phyloP scores from a whole-genome alignment of 2,113 vertebrate species.

The Tachysurus fulvidraco region DNA sequence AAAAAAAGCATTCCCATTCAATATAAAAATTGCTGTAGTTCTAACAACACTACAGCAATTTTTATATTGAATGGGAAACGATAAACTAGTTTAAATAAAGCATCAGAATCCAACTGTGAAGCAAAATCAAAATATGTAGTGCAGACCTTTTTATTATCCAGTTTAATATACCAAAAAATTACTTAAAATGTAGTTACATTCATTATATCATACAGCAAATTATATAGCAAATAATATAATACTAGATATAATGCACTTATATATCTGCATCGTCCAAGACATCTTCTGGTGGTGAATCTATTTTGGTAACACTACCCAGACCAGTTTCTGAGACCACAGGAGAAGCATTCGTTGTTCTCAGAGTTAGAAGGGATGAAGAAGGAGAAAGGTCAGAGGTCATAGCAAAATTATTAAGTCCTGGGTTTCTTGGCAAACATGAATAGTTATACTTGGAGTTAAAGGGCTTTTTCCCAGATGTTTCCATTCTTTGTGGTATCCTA shows the following conservation, averaged over 20 bases:
- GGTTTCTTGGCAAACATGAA: slow-evolving; percentile 71
- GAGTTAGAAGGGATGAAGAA: slow-evolving; percentile 79
- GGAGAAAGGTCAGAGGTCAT: slow-evolving; percentile 85
- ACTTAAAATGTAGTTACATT: neutral
- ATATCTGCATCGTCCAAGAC: slow-evolving; percentile 74
- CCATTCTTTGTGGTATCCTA: slow-evolving; percentile 64
- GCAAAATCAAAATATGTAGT: neutral
- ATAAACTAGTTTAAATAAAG: neutral
- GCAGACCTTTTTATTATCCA: neutral
- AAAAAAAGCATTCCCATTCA: neutral
- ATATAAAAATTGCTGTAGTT: neutral
- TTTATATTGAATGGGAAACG: neutral
- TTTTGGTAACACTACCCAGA: slow-evolving; percentile 61
- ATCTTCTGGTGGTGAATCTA: slow-evolving; percentile 65
- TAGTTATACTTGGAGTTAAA: slow-evolving; percentile 69
- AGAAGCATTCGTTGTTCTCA: slow-evolving; percentile 75
- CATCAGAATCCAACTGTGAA: neutral
- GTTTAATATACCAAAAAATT: neutral
- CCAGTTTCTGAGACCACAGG: slow-evolving; percentile 72
- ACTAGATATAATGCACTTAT: slow-evolving; percentile 66
- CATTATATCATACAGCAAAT: neutral
- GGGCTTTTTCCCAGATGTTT: slow-evolving; percentile 61
- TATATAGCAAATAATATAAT: too few relatives aligned
- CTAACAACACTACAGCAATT: neutral
- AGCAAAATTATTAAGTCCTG: slow-evolving; percentile 70